These are phyloP conservation scores for Pinna nobilis DNA, from an alignment of 1,140 invertebrate genomes.

Conservation along the genomic window DNA sequence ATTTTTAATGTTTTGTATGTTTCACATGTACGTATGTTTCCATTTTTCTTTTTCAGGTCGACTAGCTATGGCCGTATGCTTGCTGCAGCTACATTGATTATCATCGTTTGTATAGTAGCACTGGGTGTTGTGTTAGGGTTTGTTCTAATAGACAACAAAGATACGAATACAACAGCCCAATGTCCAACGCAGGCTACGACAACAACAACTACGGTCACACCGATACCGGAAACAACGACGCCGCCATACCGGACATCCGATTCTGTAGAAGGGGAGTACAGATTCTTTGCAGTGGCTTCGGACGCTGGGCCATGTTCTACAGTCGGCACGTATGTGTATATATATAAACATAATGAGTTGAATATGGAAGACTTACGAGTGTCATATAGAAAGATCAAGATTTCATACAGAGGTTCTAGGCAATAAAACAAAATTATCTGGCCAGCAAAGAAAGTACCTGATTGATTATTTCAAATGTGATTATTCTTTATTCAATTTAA, in stretches of 20 bases:
- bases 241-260: background rate
- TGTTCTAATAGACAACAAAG: background rate
- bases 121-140: background rate
- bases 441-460: too few species aligned
- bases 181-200: background rate
- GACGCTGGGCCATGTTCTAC: conserved; percentile 3
- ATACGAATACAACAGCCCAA: background rate
- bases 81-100: background rate
- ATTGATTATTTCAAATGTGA: too few species aligned
- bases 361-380: too few species aligned
- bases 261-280: background rate
- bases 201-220: background rate
- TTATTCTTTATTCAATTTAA: too few species aligned
- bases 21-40: too few species aligned
- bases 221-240: background rate
- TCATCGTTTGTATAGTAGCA: background rate
- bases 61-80: background rate
- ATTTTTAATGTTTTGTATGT: too few species aligned
- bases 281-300: background rate
- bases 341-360: too few species aligned
- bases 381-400: too few species aligned
- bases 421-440: too few species aligned
- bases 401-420: too few species aligned
- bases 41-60: too few species aligned
- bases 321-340: background rate